These are phyloP conservation scores for Mustelus asterias DNA, from an alignment of 2,113 vertebrate species.

Conservation along the genomic window DNA sequence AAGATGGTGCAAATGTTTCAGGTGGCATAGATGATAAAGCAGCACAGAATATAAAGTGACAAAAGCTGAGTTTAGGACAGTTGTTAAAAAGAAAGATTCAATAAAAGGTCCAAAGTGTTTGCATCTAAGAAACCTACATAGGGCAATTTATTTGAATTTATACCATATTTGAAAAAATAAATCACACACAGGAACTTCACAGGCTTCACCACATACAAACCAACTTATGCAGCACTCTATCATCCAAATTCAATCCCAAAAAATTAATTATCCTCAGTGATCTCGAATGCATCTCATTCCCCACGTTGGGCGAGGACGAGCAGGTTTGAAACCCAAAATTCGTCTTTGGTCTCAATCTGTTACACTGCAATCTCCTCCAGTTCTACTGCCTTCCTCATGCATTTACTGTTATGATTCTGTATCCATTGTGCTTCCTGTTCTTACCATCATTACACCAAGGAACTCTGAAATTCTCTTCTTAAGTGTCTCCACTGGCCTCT, in stretches of 20 bases:
- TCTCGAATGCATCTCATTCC: neutral
- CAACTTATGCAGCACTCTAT: neutral
- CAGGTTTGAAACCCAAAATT: too few species aligned
- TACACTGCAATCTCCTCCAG: neutral
- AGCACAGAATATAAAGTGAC: neutral
- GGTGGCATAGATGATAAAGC: neutral
- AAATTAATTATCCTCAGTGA: neutral
- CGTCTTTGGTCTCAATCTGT: neutral
- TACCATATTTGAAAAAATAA: neutral
- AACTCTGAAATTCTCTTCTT: neutral
- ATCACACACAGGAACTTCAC: neutral
- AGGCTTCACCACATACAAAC: neutral
- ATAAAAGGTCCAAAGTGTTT: neutral
- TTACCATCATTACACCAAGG: neutral
- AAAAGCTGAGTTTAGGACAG: neutral
- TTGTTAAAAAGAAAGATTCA: neutral
- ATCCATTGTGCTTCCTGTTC: neutral
- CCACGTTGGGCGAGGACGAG: neutral
- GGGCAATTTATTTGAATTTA: neutral
- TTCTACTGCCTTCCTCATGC: neutral
- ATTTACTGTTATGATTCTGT: neutral
- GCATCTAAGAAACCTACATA: neutral
- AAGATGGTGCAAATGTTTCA: neutral
- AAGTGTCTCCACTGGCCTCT: neutral
- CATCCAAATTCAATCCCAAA: neutral